Base-by-base conservation (phyloP, 2,888 invertebrate species). In the Ashinkailepas kermadecensis region DNA sequence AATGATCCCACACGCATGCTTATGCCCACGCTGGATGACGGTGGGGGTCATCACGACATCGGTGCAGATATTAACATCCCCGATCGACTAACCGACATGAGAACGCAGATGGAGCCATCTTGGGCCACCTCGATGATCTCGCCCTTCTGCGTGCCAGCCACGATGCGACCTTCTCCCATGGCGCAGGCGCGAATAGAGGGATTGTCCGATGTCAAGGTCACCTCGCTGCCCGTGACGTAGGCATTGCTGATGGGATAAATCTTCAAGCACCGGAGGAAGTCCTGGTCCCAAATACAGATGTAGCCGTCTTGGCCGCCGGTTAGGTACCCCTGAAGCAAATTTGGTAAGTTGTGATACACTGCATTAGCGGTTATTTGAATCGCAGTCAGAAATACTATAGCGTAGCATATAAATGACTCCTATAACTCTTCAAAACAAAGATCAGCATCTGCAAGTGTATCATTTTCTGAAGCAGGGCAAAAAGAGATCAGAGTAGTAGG, bases 221-320 rank as follows among this genome's bases (percentile, higher is more conserved):
- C 80, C 2, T 81, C 57, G 13, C 81, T 56, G 11, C 81, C 81
- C 58, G 81, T 82, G 15, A 84, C 67, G 65, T 81, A 83, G 54
- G 82, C 82, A 80, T 87, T 86, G 81, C 86, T 87, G 56, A 88
- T 85, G 59, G 86, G 84, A 84, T 87, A 88, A 0, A 87, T 86
- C 84, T 87, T 87, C 78, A 88, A 84, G 83, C 86, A 86, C 25
- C 87, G 86, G 81, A 87, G 87, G 85, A 89, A 87, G 83, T 86
- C 85, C 80, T 87, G 87, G 83, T 88, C 87, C 88, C 88, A 89
- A 62, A 88, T 85, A 39, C 86, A 86, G 10, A 89, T 86, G n/a
- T 85, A 85, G 11, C 88, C 88, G 84, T 88, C 88, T 83, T 88
- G 88, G 18, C 88, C 88, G 18, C 88, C 88, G 7, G 88, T 88